These are phyloP conservation scores for Volucella inanis DNA, from an alignment of 2,888 invertebrate species.

Conservation along the genomic window DNA sequence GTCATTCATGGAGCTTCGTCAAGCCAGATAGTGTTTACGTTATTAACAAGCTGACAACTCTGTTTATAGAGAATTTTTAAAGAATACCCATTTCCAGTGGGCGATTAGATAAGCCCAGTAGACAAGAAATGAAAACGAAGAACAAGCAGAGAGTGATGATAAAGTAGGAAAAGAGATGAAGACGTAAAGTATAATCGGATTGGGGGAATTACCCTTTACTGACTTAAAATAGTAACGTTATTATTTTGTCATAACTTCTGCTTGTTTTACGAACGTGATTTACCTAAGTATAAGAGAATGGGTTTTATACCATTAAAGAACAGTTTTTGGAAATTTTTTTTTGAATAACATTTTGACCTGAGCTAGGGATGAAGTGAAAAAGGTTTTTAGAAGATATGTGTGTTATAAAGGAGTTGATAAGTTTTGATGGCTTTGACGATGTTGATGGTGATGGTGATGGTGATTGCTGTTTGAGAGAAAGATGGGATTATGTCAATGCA, in stretches of 20 bases:
- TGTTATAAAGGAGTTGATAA: no score
- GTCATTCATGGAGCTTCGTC: no score
- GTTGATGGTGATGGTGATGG: no score
- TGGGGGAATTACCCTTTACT: conserved; percentile 1
- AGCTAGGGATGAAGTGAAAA: no score
- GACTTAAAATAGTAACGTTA: conserved; percentile 33
- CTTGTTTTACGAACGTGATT: conserved; percentile 33
- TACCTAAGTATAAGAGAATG: background rate
- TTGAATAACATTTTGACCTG: no score
- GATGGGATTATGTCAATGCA: no score
- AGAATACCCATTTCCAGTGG: conserved; percentile 24
- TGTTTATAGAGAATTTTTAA: conserved; percentile 51
- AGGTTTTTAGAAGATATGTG: no score
- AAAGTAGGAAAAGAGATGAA: background rate
- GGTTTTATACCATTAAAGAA: conserved; percentile 1
- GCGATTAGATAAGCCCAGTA: conserved; percentile 16
- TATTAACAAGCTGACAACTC: conserved; percentile 61
- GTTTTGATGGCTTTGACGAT: no score
- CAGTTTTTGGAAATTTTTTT: background rate
- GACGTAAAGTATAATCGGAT: conserved; percentile 38
- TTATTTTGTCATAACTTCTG: conserved; percentile 33
- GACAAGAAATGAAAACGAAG: no score
- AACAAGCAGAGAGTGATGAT: no score
- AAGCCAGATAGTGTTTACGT: conserved; percentile 28
- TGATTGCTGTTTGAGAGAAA: no score